Base-by-base conservation (phyloP, 2,113 vertebrate genomes). In the Benthochromis sp. region DNA sequence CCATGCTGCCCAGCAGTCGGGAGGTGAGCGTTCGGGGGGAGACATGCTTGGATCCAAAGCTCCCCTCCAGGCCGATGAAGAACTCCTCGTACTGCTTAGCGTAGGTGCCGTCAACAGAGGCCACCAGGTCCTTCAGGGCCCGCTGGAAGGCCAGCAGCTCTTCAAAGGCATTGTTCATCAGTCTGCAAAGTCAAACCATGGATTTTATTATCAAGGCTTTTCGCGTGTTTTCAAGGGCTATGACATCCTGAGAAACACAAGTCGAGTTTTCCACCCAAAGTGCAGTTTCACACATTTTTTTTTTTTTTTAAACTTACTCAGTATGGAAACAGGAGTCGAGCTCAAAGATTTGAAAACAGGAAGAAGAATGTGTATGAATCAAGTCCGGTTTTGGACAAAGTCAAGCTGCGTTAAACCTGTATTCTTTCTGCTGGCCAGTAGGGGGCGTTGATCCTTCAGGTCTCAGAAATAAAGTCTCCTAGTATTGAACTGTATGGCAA, bases 71-170 rank as follows among this genome's bases (percentile, higher is more conserved):
- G 2, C 97, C 99, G 0, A 99, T 84, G 89, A 98, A 98, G 96
- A 99, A 99, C 92, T 99, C 98, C 91, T 99, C 98, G 0, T 97
- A 97, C 92, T 99, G 99, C 93, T 99, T 99, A 91, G 98, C 97
- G 0, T 99, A 99, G 14, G 98, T 99, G 86, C 96, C 97, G 1
- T 99, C 99, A 0, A 99, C 97, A 0, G 98, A 97, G 40, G 98
- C 97, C 0, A 99, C 98, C 0, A 99, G 95, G 47, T 99, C 99
- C 93, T 98, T 99, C 89, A 99, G 92, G 2, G 98, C 98, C 0
- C 96, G 95, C 94, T 99, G 98, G 95, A 99, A 99, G 3, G 98
- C 98, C 0, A 98, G 83, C 82, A 99, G 95, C 93, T 99, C 99
- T 88, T 97, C 97, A 1, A 99, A 99, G 6, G 98, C 97, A 1